Conservation (phyloP, 2,113 vertebrate genomes). For the Hipposideros armiger region DNA sequence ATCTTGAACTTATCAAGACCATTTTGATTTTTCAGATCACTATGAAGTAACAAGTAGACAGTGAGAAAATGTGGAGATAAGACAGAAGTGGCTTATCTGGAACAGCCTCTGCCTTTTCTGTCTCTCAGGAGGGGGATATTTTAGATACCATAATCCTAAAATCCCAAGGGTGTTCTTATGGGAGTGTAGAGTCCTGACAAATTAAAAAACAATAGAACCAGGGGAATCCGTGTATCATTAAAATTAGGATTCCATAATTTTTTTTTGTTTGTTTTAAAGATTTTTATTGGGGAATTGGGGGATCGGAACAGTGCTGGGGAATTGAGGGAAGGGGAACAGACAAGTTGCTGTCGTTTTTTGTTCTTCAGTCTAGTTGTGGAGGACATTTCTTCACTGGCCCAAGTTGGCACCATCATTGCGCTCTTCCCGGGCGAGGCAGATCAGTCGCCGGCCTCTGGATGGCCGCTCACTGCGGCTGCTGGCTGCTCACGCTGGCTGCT, state of each 20-base stretch:
- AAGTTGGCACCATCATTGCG: no score
- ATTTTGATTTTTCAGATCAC: conserved; percentile 2
- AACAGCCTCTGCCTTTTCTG: neutral
- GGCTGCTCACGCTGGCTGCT: no score
- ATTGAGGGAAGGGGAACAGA: no score
- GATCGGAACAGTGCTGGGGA: no score
- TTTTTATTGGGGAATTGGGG: no score
- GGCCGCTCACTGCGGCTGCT: no score
- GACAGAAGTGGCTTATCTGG: neutral
- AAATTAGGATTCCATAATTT: neutral
- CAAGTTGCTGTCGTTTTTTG: no score
- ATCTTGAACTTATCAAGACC: neutral
- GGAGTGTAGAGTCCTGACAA: neutral
- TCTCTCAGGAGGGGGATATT: neutral
- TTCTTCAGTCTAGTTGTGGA: no score
- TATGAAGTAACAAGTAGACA: neutral
- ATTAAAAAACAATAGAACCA: neutral
- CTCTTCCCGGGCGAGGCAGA: no score
- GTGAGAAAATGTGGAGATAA: neutral
- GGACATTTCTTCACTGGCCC: no score
- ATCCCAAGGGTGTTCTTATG: neutral
- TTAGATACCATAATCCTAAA: neutral
- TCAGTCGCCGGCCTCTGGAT: no score
- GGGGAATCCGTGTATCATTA: neutral
- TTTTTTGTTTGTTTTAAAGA: neutral